Evolutionary conservation across 2,113 vertebrate species (phyloP).

Genomic region (Sula dactylatra): DNA sequence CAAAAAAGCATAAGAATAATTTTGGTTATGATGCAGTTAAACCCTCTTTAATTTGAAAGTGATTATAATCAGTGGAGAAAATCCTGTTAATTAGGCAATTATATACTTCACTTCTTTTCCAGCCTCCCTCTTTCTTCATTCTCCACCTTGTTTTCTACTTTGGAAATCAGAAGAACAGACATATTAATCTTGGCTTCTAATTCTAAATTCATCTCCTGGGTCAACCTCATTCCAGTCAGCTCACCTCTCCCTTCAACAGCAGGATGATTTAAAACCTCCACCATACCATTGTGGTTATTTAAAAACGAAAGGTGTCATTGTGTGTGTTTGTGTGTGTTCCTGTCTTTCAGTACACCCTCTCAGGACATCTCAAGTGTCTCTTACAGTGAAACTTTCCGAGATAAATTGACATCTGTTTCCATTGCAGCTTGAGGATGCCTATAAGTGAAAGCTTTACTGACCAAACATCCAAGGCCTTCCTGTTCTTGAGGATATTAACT

Average conservation of each 20-base stretch:
- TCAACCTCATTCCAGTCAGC: conserved; percentile 2
- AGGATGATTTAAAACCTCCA: background rate
- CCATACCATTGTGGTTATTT: background rate
- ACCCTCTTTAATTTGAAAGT: conserved; percentile 66
- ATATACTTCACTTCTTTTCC: conserved; percentile 61
- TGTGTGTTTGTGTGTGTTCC: background rate
- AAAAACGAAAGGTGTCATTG: background rate
- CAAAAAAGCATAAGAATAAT: background rate
- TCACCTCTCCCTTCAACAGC: conserved; percentile 25
- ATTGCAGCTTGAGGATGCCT: background rate
- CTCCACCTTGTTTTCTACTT: conserved; percentile 54
- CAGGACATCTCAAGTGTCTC: background rate
- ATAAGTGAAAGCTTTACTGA: background rate
- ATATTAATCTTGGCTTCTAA: conserved; percentile 23
- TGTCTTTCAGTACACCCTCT: background rate
- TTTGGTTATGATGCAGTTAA: conserved; percentile 50
- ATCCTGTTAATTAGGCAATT: conserved; percentile 71
- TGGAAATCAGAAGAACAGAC: conserved; percentile 55
- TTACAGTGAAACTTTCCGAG: background rate
- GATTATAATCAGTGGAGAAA: conserved; percentile 69
- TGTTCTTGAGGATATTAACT: background rate
- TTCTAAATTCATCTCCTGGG: conserved; percentile 16
- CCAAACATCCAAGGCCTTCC: background rate
- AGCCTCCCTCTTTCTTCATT: conserved; percentile 49
- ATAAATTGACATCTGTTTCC: background rate